These are phyloP conservation scores for Tringa solitaria DNA, from an alignment of 2,113 vertebrate species.

Conservation along the genomic window DNA sequence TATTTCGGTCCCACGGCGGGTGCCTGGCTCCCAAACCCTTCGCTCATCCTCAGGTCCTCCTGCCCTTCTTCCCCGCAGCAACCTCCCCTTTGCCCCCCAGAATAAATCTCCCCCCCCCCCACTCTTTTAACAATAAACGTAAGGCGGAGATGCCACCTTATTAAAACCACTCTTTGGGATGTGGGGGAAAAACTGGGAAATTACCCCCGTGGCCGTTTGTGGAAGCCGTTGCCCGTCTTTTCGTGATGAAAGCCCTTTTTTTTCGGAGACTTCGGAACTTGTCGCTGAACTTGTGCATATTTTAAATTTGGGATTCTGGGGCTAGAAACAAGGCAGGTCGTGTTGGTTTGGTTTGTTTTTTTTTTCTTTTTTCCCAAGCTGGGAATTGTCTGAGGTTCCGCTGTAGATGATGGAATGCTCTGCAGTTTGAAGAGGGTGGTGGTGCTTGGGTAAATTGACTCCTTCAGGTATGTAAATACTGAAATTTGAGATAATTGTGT, in stretches of 20 bases:
- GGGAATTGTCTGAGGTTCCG: background rate
- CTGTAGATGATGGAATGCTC: background rate
- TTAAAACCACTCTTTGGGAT: slow-evolving; percentile 23
- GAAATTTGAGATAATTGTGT: background rate
- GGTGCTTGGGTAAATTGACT: slow-evolving; percentile 4
- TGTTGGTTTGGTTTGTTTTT: too few relatives aligned
- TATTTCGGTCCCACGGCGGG: slow-evolving; percentile 67
- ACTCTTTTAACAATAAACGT: background rate
- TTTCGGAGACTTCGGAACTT: slow-evolving; percentile 12
- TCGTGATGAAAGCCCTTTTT: slow-evolving; percentile 18
- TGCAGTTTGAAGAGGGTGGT: background rate
- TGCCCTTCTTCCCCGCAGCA: background rate
- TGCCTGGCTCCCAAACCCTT: slow-evolving; percentile 42
- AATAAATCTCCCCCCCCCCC: slow-evolving; percentile 8
- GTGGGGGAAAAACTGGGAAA: slow-evolving; percentile 39
- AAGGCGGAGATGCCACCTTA: slow-evolving; percentile 9
- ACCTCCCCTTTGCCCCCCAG: too few relatives aligned
- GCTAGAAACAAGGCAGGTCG: background rate
- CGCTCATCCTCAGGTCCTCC: slow-evolving; percentile 21
- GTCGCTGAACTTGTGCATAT: background rate
- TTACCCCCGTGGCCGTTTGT: background rate
- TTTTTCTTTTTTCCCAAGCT: background rate
- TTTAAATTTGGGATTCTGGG: background rate
- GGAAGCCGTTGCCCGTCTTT: slow-evolving; percentile 41
- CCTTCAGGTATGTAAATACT: slow-evolving; percentile 11